A percentile compares a stretch with the other conserved stretches of the same genome.
phyloP scores from a whole-genome alignment of 2,888 invertebrate species.

The Plebejus anna region DNA sequence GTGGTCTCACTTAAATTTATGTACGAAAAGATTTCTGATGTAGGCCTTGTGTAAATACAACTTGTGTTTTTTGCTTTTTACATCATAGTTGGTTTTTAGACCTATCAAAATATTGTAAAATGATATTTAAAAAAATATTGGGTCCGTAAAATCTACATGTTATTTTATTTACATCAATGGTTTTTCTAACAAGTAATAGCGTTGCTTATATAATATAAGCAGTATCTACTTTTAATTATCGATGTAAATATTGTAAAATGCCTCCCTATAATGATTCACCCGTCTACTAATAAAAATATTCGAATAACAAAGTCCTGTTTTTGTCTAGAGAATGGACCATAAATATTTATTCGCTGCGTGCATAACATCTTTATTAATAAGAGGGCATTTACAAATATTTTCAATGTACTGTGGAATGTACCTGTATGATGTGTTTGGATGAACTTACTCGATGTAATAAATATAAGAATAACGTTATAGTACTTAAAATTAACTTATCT shows the following conservation, averaged over 20 bases:
- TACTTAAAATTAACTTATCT: conserved; percentile 16
- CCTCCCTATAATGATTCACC: neutral
- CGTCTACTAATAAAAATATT: neutral
- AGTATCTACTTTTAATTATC: neutral
- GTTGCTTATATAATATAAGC: neutral
- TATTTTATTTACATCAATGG: neutral
- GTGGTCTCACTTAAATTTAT: neutral
- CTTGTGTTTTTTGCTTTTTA: neutral
- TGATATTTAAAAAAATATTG: neutral
- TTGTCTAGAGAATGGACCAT: neutral
- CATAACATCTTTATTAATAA: no score
- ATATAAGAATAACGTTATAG: conserved; percentile 15
- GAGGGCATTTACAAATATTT: neutral
- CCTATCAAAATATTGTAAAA: neutral
- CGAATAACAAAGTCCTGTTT: neutral
- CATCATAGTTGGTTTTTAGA: neutral
- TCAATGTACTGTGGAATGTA: neutral
- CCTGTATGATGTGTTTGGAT: neutral
- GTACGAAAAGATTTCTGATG: neutral
- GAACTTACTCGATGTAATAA: conserved; percentile 17
- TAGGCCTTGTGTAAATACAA: neutral
- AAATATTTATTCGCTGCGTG: no score
- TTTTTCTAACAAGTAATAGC: neutral
- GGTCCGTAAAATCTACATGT: neutral
- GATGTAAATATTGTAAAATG: neutral